Conservation (phyloP, 2,113 vertebrate species). For the Zosterops borbonicus region DNA sequence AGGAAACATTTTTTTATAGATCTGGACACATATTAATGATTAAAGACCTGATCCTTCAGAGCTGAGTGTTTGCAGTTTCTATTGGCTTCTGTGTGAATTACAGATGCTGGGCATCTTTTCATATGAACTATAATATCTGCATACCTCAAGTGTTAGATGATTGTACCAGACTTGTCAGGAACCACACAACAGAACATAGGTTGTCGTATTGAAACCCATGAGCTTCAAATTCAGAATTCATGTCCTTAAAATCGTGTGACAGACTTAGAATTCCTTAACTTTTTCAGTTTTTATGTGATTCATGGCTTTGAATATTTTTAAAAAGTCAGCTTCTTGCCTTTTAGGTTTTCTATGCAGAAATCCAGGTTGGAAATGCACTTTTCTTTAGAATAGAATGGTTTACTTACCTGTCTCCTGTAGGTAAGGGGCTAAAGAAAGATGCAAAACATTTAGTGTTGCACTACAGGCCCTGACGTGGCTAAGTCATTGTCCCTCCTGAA, state of each 20-base stretch:
- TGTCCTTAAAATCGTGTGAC: background rate
- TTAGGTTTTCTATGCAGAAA: background rate
- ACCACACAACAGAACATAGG: background rate
- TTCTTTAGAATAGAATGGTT: background rate
- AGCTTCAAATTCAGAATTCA: background rate
- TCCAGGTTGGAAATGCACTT: background rate
- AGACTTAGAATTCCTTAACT: background rate
- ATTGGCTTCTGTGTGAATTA: constrained; percentile 9
- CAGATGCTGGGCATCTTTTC: background rate
- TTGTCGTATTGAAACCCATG: background rate
- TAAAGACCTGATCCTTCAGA: constrained; percentile 27
- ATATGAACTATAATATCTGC: background rate
- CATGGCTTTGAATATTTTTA: background rate
- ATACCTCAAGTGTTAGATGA: background rate
- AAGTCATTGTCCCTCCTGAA: background rate
- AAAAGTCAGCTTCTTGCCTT: background rate
- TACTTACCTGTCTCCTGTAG: background rate
- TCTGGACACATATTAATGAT: constrained; percentile 63
- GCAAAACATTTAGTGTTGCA: background rate
- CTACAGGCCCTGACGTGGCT: rapidly evolving
- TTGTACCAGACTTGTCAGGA: constrained; percentile 5
- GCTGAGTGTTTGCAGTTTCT: constrained; percentile 9
- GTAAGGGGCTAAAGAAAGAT: background rate
- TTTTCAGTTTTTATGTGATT: background rate
- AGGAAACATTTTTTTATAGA: constrained; percentile 62